Evolutionary conservation across 2,888 invertebrate genomes (phyloP), one percentile per base, ranked within the genome.

Genomic region (Sclerodermus sp.): DNA sequence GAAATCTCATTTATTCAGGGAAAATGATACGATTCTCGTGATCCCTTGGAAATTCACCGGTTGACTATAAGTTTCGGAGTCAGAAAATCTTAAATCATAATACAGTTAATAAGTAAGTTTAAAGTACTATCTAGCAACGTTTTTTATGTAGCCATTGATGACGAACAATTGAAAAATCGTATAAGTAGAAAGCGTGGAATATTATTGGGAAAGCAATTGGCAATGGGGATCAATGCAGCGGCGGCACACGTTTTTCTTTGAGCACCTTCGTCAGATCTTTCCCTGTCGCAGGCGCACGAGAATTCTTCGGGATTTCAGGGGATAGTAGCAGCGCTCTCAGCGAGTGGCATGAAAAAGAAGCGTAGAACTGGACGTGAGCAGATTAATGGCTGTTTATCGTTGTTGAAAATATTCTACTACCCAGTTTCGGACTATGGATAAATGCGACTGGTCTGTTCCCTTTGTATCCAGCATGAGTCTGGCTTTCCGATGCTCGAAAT

Each of bases 311-410:
- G 34, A 34, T 29, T 44, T 34, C 16, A 8, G 52, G 12, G 36
- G 15, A 2, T 38, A 16, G 37, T 5, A 3, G 23, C 3, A 23
- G 23, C 3, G 8, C 4, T 8, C 3, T 23, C 23, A 23, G 23
- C 23, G 23, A 50, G 51, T 43, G 52, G 39, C 30, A 36, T 37
- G 36, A 32, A 42, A 49, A 58, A 60, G 61, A 61, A 60, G 48
- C 46, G 49, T 46, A 40, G 23, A 45, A 18, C 40, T 40, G 42
- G 40, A 39, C 41, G n/a, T 36, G 40, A 42, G 36, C 54, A 60
- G 66, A 67, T 62, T 61, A 57, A 67, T 64, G 60, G 62, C 60
- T 67, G 66, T 67, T 66, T 67, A 66, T 67, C 62, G 57, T 54
- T 55, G 51, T 55, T 56, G 60, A 64, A 67, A 62, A 60, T 55